A percentile compares a stretch with the other conserved stretches of the same genome.
phyloP scores from a whole-genome alignment of 2,888 invertebrate species.

The Acronicta psi region DNA sequence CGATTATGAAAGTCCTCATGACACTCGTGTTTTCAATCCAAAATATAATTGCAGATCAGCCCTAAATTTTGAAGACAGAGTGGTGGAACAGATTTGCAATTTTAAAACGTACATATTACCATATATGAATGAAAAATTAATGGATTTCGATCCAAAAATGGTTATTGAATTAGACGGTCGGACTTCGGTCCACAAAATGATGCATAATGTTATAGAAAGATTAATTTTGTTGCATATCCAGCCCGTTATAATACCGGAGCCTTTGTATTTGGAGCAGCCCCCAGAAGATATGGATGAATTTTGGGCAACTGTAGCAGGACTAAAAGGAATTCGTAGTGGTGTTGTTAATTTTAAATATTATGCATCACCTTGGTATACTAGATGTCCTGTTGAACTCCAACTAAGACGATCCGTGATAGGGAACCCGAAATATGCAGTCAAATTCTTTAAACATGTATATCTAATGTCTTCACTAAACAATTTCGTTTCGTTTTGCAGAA shows the following conservation, averaged over 20 bases:
- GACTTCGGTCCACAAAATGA: constrained; percentile 79
- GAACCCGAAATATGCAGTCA: constrained; percentile 86
- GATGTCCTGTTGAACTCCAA: constrained; percentile 91
- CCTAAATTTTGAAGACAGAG: constrained; percentile 78
- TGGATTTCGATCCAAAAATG: constrained; percentile 86
- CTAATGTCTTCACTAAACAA: constrained; percentile 87
- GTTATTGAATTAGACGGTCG: constrained; percentile 90
- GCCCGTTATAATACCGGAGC: constrained; percentile 77
- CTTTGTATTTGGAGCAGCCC: constrained; percentile 75
- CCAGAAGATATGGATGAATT: constrained; percentile 80
- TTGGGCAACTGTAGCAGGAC: constrained; percentile 74
- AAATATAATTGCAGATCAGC: constrained; percentile 86
- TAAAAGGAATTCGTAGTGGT: constrained; percentile 68
- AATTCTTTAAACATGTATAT: constrained; percentile 90
- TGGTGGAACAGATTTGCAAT: constrained; percentile 83
- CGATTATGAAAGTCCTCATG: constrained; percentile 65
- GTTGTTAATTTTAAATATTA: constrained; percentile 70
- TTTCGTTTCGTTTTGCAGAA: constrained; percentile 87
- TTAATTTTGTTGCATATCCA: constrained; percentile 71
- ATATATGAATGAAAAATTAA: constrained; percentile 84
- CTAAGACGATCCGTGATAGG: constrained; percentile 87
- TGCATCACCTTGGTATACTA: constrained; percentile 89
- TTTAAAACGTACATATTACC: constrained; percentile 81
- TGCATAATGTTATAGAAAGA: constrained; percentile 82
- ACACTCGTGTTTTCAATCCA: constrained; percentile 66